Evolutionary conservation across 2,113 vertebrate genomes (phyloP).

Genomic region (Sphaerodactylus townsendi): DNA sequence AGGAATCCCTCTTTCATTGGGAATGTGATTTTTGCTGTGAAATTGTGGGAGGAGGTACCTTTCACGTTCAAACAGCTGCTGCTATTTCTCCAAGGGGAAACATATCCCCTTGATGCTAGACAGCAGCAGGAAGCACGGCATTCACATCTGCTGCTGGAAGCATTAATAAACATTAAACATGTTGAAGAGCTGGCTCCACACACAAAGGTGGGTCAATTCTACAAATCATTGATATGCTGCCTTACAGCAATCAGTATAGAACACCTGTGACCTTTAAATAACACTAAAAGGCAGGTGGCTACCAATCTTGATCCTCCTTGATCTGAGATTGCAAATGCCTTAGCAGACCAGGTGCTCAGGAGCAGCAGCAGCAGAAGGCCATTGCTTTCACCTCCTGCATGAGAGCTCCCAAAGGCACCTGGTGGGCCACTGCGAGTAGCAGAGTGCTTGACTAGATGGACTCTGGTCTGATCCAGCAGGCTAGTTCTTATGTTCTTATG

Average conservation of each 20-base stretch:
- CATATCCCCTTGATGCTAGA: not conserved
- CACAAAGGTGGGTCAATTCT: not conserved
- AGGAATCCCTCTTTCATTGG: no score
- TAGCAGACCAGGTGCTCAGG: no score
- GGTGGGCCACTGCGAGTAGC: no score
- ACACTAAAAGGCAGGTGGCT: no score
- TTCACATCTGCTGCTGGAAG: not conserved
- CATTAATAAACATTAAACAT: not conserved
- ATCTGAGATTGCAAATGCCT: no score
- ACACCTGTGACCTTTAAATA: not conserved
- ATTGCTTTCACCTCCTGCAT: no score
- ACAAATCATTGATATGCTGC: not conserved
- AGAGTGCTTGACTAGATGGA: no score
- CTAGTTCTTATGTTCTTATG: no score
- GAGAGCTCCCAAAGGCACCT: no score
- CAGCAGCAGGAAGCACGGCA: not conserved
- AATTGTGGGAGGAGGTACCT: not conserved
- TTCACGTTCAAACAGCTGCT: not conserved
- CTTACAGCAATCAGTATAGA: not conserved
- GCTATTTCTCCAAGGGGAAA: not conserved
- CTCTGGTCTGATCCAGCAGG: no score
- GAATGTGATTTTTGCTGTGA: not conserved
- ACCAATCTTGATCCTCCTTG: no score
- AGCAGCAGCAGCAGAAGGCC: no score
- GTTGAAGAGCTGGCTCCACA: not conserved